Base-by-base conservation (phyloP, 2,113 vertebrate genomes). In the Morone chrysops region DNA sequence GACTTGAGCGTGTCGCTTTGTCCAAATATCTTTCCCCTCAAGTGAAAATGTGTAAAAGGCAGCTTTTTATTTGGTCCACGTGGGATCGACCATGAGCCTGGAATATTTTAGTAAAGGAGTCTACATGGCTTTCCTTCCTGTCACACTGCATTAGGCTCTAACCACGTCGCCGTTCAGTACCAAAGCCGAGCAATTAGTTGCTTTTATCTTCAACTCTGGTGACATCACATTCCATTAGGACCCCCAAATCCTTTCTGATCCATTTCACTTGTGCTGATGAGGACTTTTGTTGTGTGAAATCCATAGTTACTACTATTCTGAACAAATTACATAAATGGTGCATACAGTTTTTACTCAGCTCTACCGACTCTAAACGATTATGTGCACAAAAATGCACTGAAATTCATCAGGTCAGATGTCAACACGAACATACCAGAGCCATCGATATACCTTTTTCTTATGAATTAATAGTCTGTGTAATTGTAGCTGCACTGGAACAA, bases 171-270 rank as follows among this genome's bases (percentile, higher is more conserved):
- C 75, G 83, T 91, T 93, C 71, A 90, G n/a, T 65, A 83, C 73
- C 77, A 90, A 50, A 63, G 84, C 78, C 54, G 22, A 93, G 87
- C 91, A 94, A 94, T 95, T 92, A 94, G 81, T 88, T 45, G 16
- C 86, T 95, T 95, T 94, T 88, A 94, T 93, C 85, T 91, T 50
- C 65, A 87, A 92, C 63, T 81, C 84, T 70, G 78, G 73, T 90
- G 80, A 86, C 91, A 93, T 91, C 87, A 51, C 62, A 83, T 84
- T 78, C 75, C 70, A 73, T 68, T 74, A 76, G 80, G 83, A 89
- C 86, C 88, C 90, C 82, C 78, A 84, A 91, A 87, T 89, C 85
- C 70, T 72, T 71, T 70, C 79, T 87, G 89, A 86, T 87, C 89
- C 65, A 86, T 77, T 82, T 92, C 69, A 75, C 79, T 88, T 73